Percentiles rank a stretch among this genome's conserved stretches.
phyloP scores from a whole-genome alignment of 1,140 invertebrate genomes.

The Drosophila lacteicornis region DNA sequence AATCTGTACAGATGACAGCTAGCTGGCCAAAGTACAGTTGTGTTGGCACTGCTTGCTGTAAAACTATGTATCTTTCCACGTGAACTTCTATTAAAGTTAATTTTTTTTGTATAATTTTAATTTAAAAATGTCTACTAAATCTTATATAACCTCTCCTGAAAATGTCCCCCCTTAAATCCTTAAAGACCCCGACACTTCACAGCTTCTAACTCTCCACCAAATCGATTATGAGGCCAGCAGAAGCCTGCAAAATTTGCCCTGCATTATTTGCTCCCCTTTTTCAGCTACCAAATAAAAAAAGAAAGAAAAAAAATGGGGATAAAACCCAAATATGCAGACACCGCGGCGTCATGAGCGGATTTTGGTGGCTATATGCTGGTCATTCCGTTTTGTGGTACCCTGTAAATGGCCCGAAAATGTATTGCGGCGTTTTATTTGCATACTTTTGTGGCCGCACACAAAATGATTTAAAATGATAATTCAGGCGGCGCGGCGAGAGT shows the following conservation, averaged over 20 bases:
- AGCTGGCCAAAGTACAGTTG: too few relatives aligned
- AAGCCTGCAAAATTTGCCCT: constrained; percentile 3
- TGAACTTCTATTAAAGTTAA: too few relatives aligned
- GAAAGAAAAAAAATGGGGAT: too few relatives aligned
- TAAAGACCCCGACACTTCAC: not conserved
- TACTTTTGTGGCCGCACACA: constrained; percentile 69
- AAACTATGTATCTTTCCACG: too few relatives aligned
- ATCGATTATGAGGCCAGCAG: constrained; percentile 8
- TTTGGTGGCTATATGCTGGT: constrained; percentile 30
- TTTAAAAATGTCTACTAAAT: too few relatives aligned
- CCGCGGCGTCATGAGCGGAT: constrained; percentile 26
- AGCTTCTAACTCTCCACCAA: constrained; percentile 1
- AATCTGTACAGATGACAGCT: too few relatives aligned
- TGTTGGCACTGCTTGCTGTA: too few relatives aligned
- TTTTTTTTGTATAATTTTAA: too few relatives aligned
- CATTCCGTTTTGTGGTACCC: constrained; percentile 40
- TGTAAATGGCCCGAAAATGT: constrained; percentile 56
- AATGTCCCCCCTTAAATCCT: not conserved
- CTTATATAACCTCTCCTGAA: too few relatives aligned
- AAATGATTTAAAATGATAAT: constrained; percentile 82
- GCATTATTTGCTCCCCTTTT: not conserved
- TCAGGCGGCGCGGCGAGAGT: constrained; percentile 22
- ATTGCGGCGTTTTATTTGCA: constrained; percentile 75
- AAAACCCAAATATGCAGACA: constrained; percentile 21
- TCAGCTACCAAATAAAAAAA: not conserved